Evolutionary conservation across 1,140 invertebrate genomes (phyloP).

Genomic region (Trichomalopsis sarcophagae): DNA sequence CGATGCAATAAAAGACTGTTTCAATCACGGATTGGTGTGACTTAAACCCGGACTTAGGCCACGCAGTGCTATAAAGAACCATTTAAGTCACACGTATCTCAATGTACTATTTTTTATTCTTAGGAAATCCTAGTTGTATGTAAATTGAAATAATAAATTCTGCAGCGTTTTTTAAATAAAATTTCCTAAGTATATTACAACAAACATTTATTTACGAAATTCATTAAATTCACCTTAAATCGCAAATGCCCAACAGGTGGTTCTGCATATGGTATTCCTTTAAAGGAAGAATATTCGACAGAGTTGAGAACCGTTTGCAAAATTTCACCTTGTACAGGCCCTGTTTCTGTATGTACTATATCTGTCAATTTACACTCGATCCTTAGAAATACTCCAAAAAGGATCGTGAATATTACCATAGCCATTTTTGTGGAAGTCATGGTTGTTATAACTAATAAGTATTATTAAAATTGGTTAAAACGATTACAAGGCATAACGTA

Average conservation of each 20-base stretch:
- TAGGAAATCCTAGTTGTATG: too few species aligned
- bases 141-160: neutral
- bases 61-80: too few species aligned
- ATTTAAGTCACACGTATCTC: too few species aligned
- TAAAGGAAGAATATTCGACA: slow-evolving; percentile 58
- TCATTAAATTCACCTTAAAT: slow-evolving; percentile 55
- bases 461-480: too few species aligned
- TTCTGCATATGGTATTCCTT: slow-evolving; percentile 63
- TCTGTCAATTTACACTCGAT: neutral
- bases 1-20: too few species aligned
- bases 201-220: neutral
- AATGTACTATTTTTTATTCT: too few species aligned
- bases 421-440: too few species aligned
- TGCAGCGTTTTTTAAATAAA: neutral
- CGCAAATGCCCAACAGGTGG: slow-evolving; percentile 56
- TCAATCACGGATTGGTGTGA: too few species aligned
- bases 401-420: neutral
- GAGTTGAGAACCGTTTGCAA: slow-evolving; percentile 52
- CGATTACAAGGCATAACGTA: too few species aligned
- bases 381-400: neutral
- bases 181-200: neutral
- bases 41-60: too few species aligned
- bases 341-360: slow-evolving; percentile 43
- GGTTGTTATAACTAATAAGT: too few species aligned
- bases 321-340: slow-evolving; percentile 51